A percentile compares a stretch with the other conserved stretches of the same genome.
phyloP scores from a whole-genome alignment of 2,797 vertebrate genomes.

The Euphonia xanthogaster region DNA sequence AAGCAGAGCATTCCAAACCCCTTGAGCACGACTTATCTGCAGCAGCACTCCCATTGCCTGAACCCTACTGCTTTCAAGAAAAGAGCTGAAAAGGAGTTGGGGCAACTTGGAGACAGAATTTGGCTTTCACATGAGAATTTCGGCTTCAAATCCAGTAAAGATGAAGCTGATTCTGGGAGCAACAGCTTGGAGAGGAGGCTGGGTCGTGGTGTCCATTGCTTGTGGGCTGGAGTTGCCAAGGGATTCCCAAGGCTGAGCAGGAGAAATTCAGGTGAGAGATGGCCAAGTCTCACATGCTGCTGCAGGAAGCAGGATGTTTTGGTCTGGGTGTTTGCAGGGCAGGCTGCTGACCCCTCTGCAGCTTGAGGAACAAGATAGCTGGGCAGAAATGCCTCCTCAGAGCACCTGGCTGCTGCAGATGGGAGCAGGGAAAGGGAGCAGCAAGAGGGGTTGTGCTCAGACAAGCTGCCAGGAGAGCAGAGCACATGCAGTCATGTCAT shows the following conservation, averaged over 20 bases:
- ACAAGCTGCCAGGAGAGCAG: background rate
- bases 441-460: background rate
- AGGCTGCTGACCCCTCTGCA: background rate
- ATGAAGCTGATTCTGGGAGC: background rate
- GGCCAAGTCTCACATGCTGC: accelerated
- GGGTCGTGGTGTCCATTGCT: background rate
- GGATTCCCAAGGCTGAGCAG: background rate
- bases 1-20: background rate
- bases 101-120: background rate
- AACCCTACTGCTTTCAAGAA: background rate
- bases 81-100: background rate
- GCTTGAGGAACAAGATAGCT: background rate
- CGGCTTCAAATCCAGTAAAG: background rate
- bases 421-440: background rate
- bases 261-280: background rate
- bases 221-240: background rate
- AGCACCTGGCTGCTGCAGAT: background rate
- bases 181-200: background rate
- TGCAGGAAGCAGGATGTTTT: background rate
- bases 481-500: background rate
- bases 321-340: background rate
- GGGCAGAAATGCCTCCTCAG: background rate
- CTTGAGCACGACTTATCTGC: background rate
- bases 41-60: background rate
- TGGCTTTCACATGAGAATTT: background rate